Evolutionary conservation across 2,888 invertebrate species (phyloP).

Genomic region (Gymnoscelis rufifasciata): DNA sequence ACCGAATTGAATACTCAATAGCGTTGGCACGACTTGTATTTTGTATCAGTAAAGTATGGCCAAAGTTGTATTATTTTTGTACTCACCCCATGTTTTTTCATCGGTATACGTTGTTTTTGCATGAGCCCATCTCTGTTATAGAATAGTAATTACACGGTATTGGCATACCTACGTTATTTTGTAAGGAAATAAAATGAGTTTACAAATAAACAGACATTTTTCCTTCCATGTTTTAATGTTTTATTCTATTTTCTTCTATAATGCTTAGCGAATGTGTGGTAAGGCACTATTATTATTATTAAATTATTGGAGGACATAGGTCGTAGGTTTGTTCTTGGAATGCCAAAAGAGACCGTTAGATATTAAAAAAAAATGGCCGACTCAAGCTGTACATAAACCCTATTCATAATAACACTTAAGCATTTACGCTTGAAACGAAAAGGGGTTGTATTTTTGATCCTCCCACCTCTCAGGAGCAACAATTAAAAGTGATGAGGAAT

Average conservation of each 20-base stretch:
- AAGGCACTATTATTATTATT: too few species aligned
- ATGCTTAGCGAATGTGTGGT: too few species aligned
- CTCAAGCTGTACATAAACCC: constrained; percentile 27
- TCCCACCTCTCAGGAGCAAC: constrained; percentile 72
- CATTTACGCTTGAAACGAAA: constrained; percentile 54
- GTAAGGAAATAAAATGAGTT: constrained; percentile 22
- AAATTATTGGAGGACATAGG: too few species aligned
- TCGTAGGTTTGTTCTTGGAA: too few species aligned
- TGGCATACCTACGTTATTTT: constrained; percentile 32
- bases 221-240: too few species aligned
- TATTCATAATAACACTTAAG: constrained; percentile 29
- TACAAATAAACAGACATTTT: too few species aligned
- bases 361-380: constrained; percentile 37
- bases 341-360: too few species aligned
- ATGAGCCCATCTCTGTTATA: constrained; percentile 46
- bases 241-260: too few species aligned
- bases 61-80: constrained; percentile 43
- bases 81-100: constrained; percentile 54
- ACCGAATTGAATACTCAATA: too few species aligned
- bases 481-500: constrained; percentile 68
- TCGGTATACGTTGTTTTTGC: constrained; percentile 49
- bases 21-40: too few species aligned
- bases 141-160: constrained; percentile 54
- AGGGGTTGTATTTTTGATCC: constrained; percentile 65
- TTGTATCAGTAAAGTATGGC: constrained; percentile 37